Evolutionary conservation across 2,797 vertebrate species (phyloP).

Genomic region (Onychomys leucogaster): DNA sequence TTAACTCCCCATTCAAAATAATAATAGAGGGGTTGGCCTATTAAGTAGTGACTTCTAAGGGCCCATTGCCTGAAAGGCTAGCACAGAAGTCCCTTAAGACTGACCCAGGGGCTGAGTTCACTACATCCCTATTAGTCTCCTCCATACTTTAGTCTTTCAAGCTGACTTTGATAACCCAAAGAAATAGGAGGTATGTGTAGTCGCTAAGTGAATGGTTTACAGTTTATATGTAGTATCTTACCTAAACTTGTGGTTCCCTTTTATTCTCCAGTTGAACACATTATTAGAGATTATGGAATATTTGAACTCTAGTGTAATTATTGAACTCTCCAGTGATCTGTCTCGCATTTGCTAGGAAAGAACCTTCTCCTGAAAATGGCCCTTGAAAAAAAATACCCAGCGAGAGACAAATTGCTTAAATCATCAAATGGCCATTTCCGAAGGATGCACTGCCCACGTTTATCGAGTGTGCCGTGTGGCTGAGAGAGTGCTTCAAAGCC

Average conservation of each 20-base stretch:
- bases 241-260: background rate
- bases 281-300: background rate
- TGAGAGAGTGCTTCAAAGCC: background rate
- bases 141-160: background rate
- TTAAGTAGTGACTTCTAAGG: background rate
- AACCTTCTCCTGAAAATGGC: background rate
- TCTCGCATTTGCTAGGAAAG: slow-evolving; percentile 4
- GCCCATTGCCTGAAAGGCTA: too few relatives aligned
- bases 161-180: slow-evolving; percentile 36
- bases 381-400: background rate
- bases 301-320: background rate
- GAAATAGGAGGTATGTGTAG: background rate
- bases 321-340: background rate
- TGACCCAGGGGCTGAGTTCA: background rate
- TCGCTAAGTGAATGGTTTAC: background rate
- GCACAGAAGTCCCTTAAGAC: background rate
- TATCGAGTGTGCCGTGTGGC: background rate
- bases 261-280: slow-evolving; percentile 8
- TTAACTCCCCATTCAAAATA: background rate
- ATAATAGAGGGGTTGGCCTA: background rate
- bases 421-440: background rate
- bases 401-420: background rate
- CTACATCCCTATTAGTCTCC: background rate
- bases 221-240: background rate
- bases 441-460: background rate